Percentiles rank a stretch among this genome's conserved stretches.
phyloP scores from a whole-genome alignment of 1,140 invertebrate genomes.

The Trachelipus rathkii region DNA sequence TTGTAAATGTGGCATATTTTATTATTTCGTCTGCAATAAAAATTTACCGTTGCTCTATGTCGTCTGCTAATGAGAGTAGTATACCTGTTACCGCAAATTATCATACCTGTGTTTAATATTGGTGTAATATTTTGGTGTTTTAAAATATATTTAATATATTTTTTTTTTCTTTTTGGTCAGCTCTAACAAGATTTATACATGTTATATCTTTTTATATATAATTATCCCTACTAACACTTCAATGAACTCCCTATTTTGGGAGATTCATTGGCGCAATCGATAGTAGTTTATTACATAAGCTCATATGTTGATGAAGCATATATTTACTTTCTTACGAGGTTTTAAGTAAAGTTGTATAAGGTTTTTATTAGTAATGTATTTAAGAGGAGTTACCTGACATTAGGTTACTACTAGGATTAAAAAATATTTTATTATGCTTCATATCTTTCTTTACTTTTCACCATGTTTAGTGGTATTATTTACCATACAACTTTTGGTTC shows the following conservation, averaged over 20 bases:
- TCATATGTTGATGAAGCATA: neutral
- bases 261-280: neutral
- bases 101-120: too few species aligned
- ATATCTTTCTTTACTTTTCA: neutral
- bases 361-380: neutral
- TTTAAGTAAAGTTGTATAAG: neutral
- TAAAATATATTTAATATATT: conserved; percentile 51
- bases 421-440: neutral
- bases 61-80: too few species aligned
- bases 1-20: too few species aligned
- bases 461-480: neutral
- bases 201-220: neutral
- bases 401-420: conserved; percentile 1
- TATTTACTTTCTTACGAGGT: neutral
- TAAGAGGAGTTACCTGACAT: neutral
- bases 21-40: too few species aligned
- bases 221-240: neutral
- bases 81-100: too few species aligned
- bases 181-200: neutral
- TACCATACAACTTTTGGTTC: neutral
- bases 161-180: neutral
- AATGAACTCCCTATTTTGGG: neutral
- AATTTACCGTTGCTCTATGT: too few species aligned
- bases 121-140: too few species aligned
- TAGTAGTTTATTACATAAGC: neutral